A percentile compares a stretch with the other conserved stretches of the same genome.
phyloP scores from a whole-genome alignment of 1,140 invertebrate species.

The Rhopalosiphum padi region DNA sequence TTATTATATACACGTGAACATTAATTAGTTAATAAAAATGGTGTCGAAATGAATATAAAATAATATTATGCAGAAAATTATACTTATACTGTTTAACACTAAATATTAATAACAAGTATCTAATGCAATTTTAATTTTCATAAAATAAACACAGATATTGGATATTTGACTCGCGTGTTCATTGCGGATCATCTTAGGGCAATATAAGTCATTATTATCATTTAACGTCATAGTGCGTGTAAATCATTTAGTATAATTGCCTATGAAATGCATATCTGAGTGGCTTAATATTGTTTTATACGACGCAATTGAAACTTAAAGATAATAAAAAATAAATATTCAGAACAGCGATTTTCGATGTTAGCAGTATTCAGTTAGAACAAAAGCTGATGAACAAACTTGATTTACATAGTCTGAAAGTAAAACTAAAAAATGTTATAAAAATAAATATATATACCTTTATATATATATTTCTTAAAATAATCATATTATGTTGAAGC shows the following conservation, averaged over 20 bases:
- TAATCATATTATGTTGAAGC: neutral
- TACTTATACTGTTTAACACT: neutral
- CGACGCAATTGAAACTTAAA: neutral
- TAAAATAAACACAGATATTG: neutral
- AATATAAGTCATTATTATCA: neutral
- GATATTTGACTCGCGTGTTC: neutral
- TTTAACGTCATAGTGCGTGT: neutral
- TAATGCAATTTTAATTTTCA: neutral
- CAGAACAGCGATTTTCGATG: neutral
- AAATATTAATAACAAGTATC: neutral
- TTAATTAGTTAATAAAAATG: neutral
- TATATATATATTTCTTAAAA: neutral
- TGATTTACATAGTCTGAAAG: neutral
- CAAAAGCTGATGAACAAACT: neutral
- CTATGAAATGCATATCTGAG: neutral
- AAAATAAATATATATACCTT: too few species aligned
- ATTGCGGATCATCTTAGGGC: neutral
- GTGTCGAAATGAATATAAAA: neutral
- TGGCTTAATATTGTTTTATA: neutral
- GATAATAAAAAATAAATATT: neutral
- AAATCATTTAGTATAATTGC: neutral
- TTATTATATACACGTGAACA: neutral
- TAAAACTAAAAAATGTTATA: neutral
- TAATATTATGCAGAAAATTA: neutral
- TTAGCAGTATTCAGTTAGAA: neutral